Evolutionary conservation across 2,888 invertebrate genomes (phyloP), one percentile per base, ranked within the genome.

Genomic region (Candidula unifasciata): DNA sequence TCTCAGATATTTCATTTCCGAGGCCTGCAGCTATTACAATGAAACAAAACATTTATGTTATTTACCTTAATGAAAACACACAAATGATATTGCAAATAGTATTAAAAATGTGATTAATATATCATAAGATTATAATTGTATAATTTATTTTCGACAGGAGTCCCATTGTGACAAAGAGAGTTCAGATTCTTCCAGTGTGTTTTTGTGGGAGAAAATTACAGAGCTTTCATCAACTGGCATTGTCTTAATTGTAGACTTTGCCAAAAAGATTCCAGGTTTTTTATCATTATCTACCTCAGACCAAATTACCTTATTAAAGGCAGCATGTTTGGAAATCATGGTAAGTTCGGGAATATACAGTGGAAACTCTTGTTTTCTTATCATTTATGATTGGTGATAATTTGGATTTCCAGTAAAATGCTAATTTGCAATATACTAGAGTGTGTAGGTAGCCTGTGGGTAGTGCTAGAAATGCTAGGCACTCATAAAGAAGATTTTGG

Each of bases 251-350:
- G 93, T 93, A 27, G 92, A 93, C 80, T 93, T 93, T 90, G 92
- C 93, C 44, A 93, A 93, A 86, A 91, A 91, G 86, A 89, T 93
- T 76, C 92, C 93, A 30, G 91, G 91, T 64, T 93, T 93, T 87
- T 85, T 89, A 33, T 85, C 89, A 5, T 87, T 93, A 68, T 88
- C 90, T 74, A 91, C 91, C 52, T 90, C 91, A 30, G 93, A 93
- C 88, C 93, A 93, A 88, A 92, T 93, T 18, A 92, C 92, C 10
- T 86, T 93, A 78, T 88, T 93, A 69, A 93, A 93, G 88, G 92
- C 93, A 88, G 92, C 93, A n/a, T 93, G 93, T 89, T 89, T 93
- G 86, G 93, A 93, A 89, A 93, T 93, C 37, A 91, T 93, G 91
- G 93, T 93, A 85, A 88, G 91, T 87, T 30, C 54, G 18, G 10